These are phyloP conservation scores for Andrena flavipes DNA, from an alignment of 2,888 invertebrate genomes.

Conservation along the genomic window DNA sequence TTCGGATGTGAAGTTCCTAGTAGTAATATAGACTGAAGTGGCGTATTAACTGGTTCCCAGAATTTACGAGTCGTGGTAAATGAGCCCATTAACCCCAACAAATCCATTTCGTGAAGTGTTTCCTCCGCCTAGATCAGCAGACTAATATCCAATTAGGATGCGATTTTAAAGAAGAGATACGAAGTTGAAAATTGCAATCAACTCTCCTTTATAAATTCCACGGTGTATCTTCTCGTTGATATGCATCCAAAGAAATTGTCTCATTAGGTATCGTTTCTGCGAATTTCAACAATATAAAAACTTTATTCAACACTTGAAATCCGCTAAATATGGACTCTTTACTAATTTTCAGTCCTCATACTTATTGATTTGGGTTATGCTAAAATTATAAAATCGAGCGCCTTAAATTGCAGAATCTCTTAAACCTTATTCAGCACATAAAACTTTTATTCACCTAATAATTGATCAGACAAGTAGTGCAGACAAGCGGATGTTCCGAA, in stretches of 20 bases:
- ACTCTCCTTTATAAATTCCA: neutral
- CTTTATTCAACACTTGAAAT: too few species aligned
- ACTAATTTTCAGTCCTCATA: too few species aligned
- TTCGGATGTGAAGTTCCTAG: neutral
- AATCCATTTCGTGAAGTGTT: slow-evolving; percentile 21
- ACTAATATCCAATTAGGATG: slow-evolving; percentile 36
- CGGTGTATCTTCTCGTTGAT: too few species aligned
- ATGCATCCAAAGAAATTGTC: too few species aligned
- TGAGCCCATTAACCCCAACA: slow-evolving; percentile 25
- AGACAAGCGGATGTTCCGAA: neutral
- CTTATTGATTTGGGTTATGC: too few species aligned
- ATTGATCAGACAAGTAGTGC: neutral
- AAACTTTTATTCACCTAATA: neutral
- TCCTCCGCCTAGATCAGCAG: slow-evolving; percentile 1
- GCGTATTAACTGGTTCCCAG: slow-evolving; percentile 1
- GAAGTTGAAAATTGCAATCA: neutral
- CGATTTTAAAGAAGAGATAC: slow-evolving; percentile 21
- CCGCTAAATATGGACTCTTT: too few species aligned
- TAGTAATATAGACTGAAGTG: slow-evolving; percentile 21
- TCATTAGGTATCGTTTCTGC: too few species aligned
- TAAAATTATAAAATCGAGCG: too few species aligned
- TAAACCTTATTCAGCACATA: neutral
- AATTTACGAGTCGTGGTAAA: slow-evolving; percentile 24
- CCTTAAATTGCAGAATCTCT: too few species aligned
- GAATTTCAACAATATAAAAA: too few species aligned